Conservation (phyloP, 2,113 vertebrate genomes). For the Halcyon malimbica region DNA sequence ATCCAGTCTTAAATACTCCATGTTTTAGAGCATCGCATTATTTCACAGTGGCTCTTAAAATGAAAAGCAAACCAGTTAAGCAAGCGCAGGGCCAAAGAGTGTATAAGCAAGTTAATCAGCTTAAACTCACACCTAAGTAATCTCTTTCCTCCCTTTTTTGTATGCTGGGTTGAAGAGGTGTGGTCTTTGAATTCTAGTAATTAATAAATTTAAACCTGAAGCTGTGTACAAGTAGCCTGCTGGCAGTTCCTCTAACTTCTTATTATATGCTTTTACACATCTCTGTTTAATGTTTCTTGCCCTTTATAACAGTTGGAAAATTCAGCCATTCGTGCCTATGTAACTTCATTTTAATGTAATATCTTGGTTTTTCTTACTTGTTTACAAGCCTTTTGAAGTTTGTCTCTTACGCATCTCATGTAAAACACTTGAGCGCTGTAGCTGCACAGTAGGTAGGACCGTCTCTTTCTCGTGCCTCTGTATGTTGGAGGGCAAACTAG, state of each 20-base stretch:
- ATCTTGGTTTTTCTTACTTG: background rate
- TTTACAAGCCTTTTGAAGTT: background rate
- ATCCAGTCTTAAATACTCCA: background rate
- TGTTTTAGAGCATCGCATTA: background rate
- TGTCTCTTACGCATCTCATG: accelerated
- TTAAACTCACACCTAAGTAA: background rate
- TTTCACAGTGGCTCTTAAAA: background rate
- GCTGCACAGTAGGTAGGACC: background rate
- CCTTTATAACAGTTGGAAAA: background rate
- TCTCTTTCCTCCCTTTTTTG: accelerated
- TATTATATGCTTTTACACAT: background rate
- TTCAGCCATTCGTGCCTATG: background rate
- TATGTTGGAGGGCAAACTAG: background rate
- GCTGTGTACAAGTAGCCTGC: background rate
- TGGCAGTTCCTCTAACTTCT: background rate
- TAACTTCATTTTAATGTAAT: background rate
- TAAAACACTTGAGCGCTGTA: background rate
- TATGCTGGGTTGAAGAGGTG: background rate
- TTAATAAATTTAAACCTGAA: background rate
- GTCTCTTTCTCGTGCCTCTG: background rate
- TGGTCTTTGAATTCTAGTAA: background rate
- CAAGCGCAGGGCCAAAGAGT: background rate
- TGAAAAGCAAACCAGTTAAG: slow-evolving; percentile 33
- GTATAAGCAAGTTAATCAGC: background rate
- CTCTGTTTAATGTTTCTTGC: background rate